Evolutionary conservation across 2,888 invertebrate genomes (phyloP).

Genomic region (Euclidia mi): DNA sequence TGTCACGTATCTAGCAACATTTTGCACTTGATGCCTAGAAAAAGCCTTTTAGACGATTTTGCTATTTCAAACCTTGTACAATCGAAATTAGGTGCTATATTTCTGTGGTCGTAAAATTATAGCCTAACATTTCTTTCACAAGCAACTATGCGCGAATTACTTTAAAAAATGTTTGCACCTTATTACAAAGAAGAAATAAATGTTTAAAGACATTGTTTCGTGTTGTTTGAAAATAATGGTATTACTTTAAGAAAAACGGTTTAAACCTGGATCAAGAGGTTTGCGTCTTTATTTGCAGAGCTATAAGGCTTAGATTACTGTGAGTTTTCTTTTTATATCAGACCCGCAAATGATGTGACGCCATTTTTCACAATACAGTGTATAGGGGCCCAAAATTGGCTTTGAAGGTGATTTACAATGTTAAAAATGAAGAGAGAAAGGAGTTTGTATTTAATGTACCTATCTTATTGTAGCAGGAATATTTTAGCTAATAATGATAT

Average conservation of each 20-base stretch:
- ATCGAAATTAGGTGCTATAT: neutral
- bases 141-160: neutral
- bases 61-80: neutral
- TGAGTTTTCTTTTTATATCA: constrained; percentile 6
- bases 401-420: constrained; percentile 21
- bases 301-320: constrained; percentile 14
- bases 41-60: neutral
- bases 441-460: neutral
- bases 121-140: neutral
- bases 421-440: constrained; percentile 7
- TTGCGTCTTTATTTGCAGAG: constrained; percentile 2
- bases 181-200: constrained; percentile 10
- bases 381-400: constrained; percentile 19
- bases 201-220: constrained; percentile 9
- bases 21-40: neutral
- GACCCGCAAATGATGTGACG: constrained; percentile 7
- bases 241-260: constrained; percentile 12
- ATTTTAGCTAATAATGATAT: too few relatives aligned
- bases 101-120: neutral
- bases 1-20: neutral
- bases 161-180: constrained; percentile 6
- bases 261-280: constrained; percentile 4
- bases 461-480: too few relatives aligned
- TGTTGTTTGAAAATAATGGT: constrained; percentile 14
- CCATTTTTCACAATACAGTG: constrained; percentile 24